phyloP scores from a whole-genome alignment of 2,113 vertebrate genomes.

The Oreochromis niloticus region DNA sequence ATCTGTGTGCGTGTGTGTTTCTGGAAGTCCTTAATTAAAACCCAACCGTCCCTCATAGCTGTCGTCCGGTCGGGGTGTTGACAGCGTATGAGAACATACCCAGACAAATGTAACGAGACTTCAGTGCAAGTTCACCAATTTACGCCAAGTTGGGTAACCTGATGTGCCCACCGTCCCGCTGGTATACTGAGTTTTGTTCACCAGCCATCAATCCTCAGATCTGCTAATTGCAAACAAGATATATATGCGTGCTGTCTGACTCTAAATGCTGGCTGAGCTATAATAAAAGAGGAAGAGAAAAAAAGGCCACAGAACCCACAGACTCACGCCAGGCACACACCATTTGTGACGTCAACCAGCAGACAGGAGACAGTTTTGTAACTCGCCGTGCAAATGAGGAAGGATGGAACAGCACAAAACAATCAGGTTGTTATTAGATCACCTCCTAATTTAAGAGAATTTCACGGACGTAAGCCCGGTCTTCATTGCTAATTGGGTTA shows the following conservation, averaged over 20 bases:
- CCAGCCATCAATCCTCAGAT: background rate
- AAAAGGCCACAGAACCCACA: slow-evolving; percentile 37
- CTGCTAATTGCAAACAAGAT: background rate
- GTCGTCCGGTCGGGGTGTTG: background rate
- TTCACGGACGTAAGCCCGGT: background rate
- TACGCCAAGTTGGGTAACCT: background rate
- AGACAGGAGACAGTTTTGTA: slow-evolving; percentile 57
- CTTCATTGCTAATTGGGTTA: background rate
- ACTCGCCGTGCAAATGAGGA: slow-evolving; percentile 26
- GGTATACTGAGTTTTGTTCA: background rate
- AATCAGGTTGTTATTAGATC: background rate
- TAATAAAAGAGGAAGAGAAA: slow-evolving; percentile 58
- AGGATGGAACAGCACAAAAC: background rate
- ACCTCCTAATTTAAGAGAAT: background rate
- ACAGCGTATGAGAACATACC: background rate
- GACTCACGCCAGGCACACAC: slow-evolving; percentile 39
- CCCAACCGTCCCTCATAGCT: background rate
- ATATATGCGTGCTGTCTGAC: background rate
- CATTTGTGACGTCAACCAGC: slow-evolving; percentile 44
- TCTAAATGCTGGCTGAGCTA: slow-evolving; percentile 35
- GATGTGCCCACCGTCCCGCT: background rate
- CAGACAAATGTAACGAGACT: background rate
- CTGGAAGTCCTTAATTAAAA: slow-evolving; percentile 28
- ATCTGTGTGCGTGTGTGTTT: background rate
- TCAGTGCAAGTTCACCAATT: background rate